A percentile compares a stretch with the other conserved stretches of the same genome.
These are phyloP conservation scores for Micropterix aruncella DNA, from an alignment of 2,888 invertebrate species.

Conservation along the genomic window DNA sequence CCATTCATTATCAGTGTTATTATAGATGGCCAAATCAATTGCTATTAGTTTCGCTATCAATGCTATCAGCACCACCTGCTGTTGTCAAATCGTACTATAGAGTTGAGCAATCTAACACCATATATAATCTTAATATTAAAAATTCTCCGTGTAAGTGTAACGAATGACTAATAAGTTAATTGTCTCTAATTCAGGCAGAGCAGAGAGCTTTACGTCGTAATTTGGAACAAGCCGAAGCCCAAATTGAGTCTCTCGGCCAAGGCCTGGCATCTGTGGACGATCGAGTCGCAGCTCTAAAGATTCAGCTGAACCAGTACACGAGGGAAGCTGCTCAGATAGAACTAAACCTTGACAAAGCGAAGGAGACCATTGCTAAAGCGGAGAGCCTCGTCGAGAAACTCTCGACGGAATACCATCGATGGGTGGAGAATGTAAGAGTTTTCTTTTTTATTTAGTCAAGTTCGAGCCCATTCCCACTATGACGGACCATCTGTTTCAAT, in stretches of 20 bases:
- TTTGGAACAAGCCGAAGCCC: constrained; percentile 65
- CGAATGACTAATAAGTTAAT: too few relatives aligned
- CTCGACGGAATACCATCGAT: constrained; percentile 77
- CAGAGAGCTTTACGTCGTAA: constrained; percentile 30
- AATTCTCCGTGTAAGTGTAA: too few relatives aligned
- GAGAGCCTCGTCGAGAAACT: constrained; percentile 74
- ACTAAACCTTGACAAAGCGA: constrained; percentile 62
- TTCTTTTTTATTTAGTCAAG: neutral
- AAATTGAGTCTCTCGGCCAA: constrained; percentile 62
- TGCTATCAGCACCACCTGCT: too few relatives aligned
- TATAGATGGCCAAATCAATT: too few relatives aligned
- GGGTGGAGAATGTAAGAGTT: constrained; percentile 46
- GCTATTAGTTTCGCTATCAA: too few relatives aligned
- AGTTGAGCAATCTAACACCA: too few relatives aligned
- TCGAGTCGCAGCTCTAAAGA: constrained; percentile 62
- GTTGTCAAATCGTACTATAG: too few relatives aligned
- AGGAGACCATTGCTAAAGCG: constrained; percentile 63
- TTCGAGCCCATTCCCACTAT: neutral
- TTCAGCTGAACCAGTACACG: constrained; percentile 71
- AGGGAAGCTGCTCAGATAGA: constrained; percentile 91
- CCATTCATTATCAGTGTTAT: too few relatives aligned
- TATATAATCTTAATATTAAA: too few relatives aligned
- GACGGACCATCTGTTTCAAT: too few relatives aligned
- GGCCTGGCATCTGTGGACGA: constrained; percentile 71
- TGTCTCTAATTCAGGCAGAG: neutral